phyloP scores from a whole-genome alignment of 64 coral and sea anemone genomes.

The Stylophora pistillata region DNA sequence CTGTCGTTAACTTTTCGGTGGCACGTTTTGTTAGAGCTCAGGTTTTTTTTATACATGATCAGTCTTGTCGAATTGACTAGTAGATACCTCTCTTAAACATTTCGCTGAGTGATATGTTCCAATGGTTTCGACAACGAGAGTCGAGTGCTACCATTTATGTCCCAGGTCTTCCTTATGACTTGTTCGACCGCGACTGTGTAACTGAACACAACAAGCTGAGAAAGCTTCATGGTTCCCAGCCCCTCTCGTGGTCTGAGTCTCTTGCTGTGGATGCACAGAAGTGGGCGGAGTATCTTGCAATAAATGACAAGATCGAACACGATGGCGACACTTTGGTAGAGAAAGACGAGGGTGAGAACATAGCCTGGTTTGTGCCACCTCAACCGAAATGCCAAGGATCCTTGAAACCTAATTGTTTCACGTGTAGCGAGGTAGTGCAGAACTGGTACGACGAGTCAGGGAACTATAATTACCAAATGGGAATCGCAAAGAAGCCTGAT shows the following conservation, averaged over 20 bases:
- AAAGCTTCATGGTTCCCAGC: conserved; percentile 32
- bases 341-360: conserved; percentile 60
- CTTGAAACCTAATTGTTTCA: conserved; percentile 45
- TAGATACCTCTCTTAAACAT: not conserved
- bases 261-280: conserved; percentile 54
- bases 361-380: conserved; percentile 68
- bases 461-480: conserved; percentile 52
- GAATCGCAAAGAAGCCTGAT: conserved; percentile 11
- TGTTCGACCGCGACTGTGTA: conserved; percentile 32
- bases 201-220: conserved; percentile 32
- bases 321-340: conserved; percentile 41
- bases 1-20: too few relatives aligned
- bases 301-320: conserved; percentile 64
- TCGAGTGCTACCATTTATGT: not conserved
- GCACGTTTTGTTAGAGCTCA: too few relatives aligned
- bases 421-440: conserved; percentile 42
- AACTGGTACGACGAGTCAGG: conserved; percentile 49
- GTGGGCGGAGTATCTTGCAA: conserved; percentile 70
- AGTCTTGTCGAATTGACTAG: too few relatives aligned
- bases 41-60: too few relatives aligned
- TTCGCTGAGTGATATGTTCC: not conserved
- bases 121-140: not conserved
- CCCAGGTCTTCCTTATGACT: not conserved
- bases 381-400: conserved; percentile 41
- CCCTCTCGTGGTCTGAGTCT: conserved; percentile 51